A percentile compares a stretch with the other conserved stretches of the same genome.
Conservation (phyloP, 2,113 vertebrate genomes). For the Sinocyclocheilus rhinocerous region DNA sequence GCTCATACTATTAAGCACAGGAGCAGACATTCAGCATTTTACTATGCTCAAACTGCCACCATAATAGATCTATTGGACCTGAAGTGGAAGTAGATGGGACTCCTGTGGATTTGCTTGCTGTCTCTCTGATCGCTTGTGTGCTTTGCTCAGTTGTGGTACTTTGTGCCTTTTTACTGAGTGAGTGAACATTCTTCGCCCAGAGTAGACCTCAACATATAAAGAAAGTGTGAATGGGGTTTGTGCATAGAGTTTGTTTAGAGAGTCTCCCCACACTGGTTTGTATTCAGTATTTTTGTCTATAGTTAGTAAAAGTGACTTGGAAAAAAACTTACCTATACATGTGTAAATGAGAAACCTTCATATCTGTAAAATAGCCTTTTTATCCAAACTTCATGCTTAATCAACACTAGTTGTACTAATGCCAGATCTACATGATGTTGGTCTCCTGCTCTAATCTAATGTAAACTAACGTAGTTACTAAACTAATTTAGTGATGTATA, state of each 20-base stretch:
- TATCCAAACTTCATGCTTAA: neutral
- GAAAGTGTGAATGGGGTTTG: neutral
- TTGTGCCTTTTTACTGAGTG: conserved; percentile 4
- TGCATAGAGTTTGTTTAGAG: neutral
- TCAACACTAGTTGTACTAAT: neutral
- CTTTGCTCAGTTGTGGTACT: conserved; percentile 3
- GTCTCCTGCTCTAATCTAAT: neutral
- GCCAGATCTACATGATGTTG: neutral
- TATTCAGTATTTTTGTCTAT: neutral
- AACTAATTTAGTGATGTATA: neutral
- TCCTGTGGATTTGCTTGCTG: conserved; percentile 3
- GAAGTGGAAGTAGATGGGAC: conserved; percentile 26
- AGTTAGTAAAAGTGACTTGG: neutral
- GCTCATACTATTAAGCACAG: neutral
- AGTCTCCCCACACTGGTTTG: neutral
- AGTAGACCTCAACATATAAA: neutral
- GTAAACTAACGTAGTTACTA: neutral
- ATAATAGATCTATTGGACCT: conserved; percentile 13
- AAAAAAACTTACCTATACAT: neutral
- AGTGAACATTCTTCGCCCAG: neutral
- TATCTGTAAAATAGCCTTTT: neutral
- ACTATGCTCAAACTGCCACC: neutral
- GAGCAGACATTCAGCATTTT: conserved; percentile 19
- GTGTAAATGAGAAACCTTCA: neutral
- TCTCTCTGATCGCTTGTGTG: conserved; percentile 16